Conservation (phyloP, 2,888 invertebrate species). For the Sphaerophoria rueppellii region DNA sequence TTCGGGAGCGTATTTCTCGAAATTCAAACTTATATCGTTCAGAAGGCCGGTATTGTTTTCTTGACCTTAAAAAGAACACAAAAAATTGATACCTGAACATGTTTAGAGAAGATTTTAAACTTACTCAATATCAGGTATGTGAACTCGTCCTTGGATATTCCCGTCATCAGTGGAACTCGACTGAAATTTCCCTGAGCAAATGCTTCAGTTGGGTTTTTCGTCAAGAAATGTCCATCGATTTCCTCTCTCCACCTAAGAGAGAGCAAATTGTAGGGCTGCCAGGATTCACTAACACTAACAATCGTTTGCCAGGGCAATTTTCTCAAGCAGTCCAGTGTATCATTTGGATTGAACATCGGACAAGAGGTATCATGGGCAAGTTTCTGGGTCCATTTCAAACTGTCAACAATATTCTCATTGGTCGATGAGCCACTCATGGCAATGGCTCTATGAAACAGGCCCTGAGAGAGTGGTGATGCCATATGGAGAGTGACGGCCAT, state of each 20-base stretch:
- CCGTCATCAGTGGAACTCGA: conserved; percentile 85
- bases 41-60: conserved; percentile 75
- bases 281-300: conserved; percentile 73
- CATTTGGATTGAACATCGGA: conserved; percentile 83
- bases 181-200: conserved; percentile 83
- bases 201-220: conserved; percentile 83
- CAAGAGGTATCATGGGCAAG: conserved; percentile 85
- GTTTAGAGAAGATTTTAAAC: background rate
- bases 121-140: conserved; percentile 79
- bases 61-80: conserved; percentile 68
- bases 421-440: conserved; percentile 86
- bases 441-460: conserved; percentile 87
- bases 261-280: conserved; percentile 76
- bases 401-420: conserved; percentile 83
- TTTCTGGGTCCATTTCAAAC: conserved; percentile 83
- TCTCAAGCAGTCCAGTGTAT: conserved; percentile 84
- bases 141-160: conserved; percentile 85
- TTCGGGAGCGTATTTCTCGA: conserved; percentile 78
- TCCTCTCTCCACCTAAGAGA: conserved; percentile 81
- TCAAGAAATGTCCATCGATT: conserved; percentile 86
- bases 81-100: background rate
- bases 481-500: conserved; percentile 83
- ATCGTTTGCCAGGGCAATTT: conserved; percentile 76
- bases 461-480: conserved; percentile 85
- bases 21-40: conserved; percentile 76